A percentile compares a stretch with the other conserved stretches of the same genome.
phyloP scores from a whole-genome alignment of 2,113 vertebrate genomes.

The Bubo bubo region DNA sequence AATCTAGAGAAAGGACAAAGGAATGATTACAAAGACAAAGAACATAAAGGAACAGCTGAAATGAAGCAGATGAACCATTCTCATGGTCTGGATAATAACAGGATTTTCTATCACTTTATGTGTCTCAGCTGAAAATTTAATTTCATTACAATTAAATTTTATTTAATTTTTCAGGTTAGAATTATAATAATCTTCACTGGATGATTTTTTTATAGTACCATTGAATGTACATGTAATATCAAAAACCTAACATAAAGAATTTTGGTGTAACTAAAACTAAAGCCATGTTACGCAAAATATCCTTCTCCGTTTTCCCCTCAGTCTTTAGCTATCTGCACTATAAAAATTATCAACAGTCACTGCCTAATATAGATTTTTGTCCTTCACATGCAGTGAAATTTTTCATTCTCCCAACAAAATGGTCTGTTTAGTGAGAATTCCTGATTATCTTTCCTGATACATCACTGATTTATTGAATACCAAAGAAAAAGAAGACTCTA shows the following conservation, averaged over 20 bases:
- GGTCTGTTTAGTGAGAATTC: not conserved
- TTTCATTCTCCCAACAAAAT: not conserved
- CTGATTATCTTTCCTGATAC: not conserved
- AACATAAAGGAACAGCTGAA: not conserved
- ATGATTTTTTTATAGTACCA: not conserved
- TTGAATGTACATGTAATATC: not conserved
- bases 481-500: not conserved
- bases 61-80: not conserved
- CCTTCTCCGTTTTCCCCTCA: rapidly evolving
- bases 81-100: not conserved
- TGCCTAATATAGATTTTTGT: not conserved
- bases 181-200: not conserved
- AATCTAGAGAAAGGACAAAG: not conserved
- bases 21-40: not conserved
- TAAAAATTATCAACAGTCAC: not conserved
- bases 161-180: not conserved
- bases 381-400: not conserved
- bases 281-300: not conserved
- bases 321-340: not conserved
- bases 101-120: not conserved
- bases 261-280: not conserved
- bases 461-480: not conserved
- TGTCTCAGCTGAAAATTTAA: not conserved
- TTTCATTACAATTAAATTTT: slow-evolving; percentile 10
- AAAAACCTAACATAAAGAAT: not conserved